Base-by-base conservation (phyloP, 2,888 invertebrate genomes). In the Drosophila neotestacea region DNA sequence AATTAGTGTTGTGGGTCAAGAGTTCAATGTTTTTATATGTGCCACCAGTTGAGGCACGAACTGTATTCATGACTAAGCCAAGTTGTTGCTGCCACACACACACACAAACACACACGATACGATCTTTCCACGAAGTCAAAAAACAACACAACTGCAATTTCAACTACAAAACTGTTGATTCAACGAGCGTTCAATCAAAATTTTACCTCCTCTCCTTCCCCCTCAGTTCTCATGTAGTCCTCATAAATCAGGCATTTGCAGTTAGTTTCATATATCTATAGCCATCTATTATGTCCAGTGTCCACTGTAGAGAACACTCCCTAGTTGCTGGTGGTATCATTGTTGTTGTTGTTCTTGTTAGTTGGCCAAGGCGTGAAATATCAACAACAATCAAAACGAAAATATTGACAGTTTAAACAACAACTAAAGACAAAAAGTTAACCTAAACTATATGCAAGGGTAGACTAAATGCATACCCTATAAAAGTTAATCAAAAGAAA, bases 1-100 rank as follows among this genome's bases (percentile, higher is more conserved):
- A 85, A 85, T 85, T 85, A 85, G 84, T 62, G 79, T 51, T 16
- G 50, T 73, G 73, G 86, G 84, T 86, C 84, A 84, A 68, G 54
- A 86, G 84, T 86, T 85, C 84, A 85, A 84, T 77, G 74, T 74
- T 70, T 56, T 51, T 64, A 56, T 64, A 28, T 51, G 50, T 36
- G 50, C 50, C 50, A 50, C 50, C 50, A 50, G 54, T 32, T 65
- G 54, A 22, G 50, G 52, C 74, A 73, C 68, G 77, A 80, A 51
- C 61, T 42, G 51, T 30, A 11, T 27, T 46, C 73, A 73, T 85
- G 82, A 82, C 80, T 82, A 85, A 85, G 67, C 50, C 72, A 46
- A 51, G 47, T 36, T 67, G 47, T 59, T 32, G 42, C 34, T 67
- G 46, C 54, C 38, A 38, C 38, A 38, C 36, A 36, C 36, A 36